Percentiles rank a stretch among this genome's conserved stretches.
These are phyloP conservation scores for Origma solitaria DNA, from an alignment of 2,113 vertebrate species.

Conservation along the genomic window DNA sequence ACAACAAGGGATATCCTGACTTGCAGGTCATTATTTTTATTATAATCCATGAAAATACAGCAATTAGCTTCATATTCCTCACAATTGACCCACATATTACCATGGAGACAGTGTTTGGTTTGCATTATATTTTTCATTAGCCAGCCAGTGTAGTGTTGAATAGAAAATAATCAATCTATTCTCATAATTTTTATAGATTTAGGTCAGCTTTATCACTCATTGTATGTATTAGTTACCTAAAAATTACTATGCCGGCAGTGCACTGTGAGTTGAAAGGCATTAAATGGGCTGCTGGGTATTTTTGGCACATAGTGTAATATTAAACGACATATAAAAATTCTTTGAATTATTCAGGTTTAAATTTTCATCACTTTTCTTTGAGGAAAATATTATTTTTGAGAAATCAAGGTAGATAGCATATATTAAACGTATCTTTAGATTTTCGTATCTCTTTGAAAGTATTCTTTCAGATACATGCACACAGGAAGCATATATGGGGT, in stretches of 20 bases:
- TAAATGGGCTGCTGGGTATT: neutral
- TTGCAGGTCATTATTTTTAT: conserved; percentile 47
- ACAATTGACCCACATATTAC: conserved; percentile 25
- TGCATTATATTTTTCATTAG: conserved; percentile 1
- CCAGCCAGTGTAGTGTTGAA: neutral
- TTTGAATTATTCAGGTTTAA: neutral
- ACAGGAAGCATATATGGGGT: neutral
- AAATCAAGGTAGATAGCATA: neutral
- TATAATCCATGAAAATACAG: conserved; percentile 31
- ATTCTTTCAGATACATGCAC: neutral
- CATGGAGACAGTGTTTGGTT: conserved; percentile 18
- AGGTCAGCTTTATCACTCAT: neutral
- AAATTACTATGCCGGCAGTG: neutral
- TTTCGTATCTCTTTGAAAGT: neutral
- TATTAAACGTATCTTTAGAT: neutral
- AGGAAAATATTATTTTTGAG: neutral
- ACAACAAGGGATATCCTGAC: conserved; percentile 16
- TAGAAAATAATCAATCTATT: neutral
- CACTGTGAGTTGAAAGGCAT: neutral
- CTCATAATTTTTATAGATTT: neutral
- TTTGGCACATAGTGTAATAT: neutral
- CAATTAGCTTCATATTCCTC: conserved; percentile 30
- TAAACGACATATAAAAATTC: neutral
- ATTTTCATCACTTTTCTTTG: neutral
- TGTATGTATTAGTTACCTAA: neutral